Evolutionary conservation across 2,113 vertebrate genomes (phyloP), one percentile per base, ranked within the genome.

Genomic region (Erythrocercus mccallii): DNA sequence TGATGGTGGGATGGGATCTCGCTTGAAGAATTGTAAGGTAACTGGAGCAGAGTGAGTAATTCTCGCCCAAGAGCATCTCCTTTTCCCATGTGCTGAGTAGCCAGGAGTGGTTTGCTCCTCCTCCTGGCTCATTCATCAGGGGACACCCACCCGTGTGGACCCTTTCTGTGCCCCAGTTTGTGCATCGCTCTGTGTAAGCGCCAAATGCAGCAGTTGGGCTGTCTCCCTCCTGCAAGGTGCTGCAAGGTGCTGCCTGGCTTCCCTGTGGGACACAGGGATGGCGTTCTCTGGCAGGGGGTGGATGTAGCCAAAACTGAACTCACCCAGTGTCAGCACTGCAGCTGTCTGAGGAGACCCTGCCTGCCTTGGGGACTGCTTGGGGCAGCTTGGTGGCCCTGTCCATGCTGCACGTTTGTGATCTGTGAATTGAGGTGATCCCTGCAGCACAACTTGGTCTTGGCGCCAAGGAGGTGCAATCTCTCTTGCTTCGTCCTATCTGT

Each of bases 41-140:
- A 89, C 86, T 95, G 94, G 94, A 91, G 94, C 91, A 95, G 69
- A 84, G 89, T 92, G 95, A 97, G 95, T 79, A 95, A 96, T 91
- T 84, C 91, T 81, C 48, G 0, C 73, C 65, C 69, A 3, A 65
- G 91, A 95, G 69, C 61, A 33, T 47, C 88, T 95, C 91, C 92
- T 92, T 72, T 58, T 54, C 38, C 89, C 12, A 0, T 71, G 80
- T 0, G 1, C 61, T 5, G 81, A 91, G 91, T 84, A 91, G 81
- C 84, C 89, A 53, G 11, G 51, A 91, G 88, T 25, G 51, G 21
- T 37, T 83, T 62, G 88, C 0, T 1, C 6, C 45, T 89, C 72
- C 72, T 92, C 30, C 60, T 5, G 0, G 3, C 68, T 84, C 95
- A 86, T 94, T 96, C 94, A 81, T 45, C 69, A n/a, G 65, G 69